These are phyloP conservation scores for Stenodema calcarata DNA, from an alignment of 2,888 invertebrate genomes.

Conservation along the genomic window DNA sequence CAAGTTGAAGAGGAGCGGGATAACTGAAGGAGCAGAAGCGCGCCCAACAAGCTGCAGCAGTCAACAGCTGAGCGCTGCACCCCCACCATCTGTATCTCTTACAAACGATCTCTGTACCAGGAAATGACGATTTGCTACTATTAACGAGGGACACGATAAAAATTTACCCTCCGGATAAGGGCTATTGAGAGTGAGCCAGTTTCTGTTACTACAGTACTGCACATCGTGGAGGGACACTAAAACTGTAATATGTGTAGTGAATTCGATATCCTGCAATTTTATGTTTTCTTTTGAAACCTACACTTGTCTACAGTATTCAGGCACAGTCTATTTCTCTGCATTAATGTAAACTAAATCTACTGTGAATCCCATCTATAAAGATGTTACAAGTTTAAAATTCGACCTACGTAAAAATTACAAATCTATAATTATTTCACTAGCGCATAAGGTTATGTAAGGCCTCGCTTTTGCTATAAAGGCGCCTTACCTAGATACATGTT, in stretches of 20 bases:
- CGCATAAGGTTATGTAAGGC: neutral
- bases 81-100: slow-evolving; percentile 3
- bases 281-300: neutral
- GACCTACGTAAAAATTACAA: neutral
- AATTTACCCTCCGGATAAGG: neutral
- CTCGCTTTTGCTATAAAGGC: neutral
- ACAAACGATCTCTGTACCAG: slow-evolving; percentile 15
- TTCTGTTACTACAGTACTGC: slow-evolving; percentile 55
- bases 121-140: slow-evolving; percentile 2
- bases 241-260: neutral
- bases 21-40: neutral
- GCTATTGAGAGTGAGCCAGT: slow-evolving; percentile 7
- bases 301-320: neutral
- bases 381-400: neutral
- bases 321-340: neutral
- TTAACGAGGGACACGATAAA: neutral
- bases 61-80: neutral
- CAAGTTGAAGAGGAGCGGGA: slow-evolving; percentile 49
- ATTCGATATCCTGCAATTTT: neutral
- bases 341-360: neutral
- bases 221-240: slow-evolving; percentile 43
- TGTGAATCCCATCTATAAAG: neutral
- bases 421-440: neutral
- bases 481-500: slow-evolving; percentile 2
- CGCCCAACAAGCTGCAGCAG: slow-evolving; percentile 18